phyloP scores from a whole-genome alignment of 1,140 invertebrate species.

The Lasioglossum albipes region DNA sequence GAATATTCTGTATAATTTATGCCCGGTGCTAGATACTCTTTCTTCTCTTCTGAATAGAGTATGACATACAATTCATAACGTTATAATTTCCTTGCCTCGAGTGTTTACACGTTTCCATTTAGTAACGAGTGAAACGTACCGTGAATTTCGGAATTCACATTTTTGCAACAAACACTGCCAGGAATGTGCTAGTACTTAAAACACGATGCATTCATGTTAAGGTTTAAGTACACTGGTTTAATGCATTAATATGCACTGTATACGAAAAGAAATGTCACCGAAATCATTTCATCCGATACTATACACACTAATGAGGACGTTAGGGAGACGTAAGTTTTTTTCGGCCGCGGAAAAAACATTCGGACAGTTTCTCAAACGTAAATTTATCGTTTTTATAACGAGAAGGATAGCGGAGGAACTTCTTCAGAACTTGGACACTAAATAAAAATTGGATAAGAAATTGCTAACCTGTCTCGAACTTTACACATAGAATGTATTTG shows the following conservation, averaged over 20 bases:
- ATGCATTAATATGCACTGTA: neutral
- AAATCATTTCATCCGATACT: neutral
- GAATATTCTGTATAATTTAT: neutral
- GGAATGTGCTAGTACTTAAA: neutral
- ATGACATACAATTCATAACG: conserved; percentile 14
- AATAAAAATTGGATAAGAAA: conserved; percentile 40
- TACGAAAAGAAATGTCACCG: neutral
- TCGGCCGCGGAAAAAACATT: neutral
- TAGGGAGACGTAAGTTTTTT: neutral
- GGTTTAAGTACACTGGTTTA: neutral
- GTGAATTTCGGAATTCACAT: conserved; percentile 27
- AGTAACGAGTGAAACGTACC: conserved; percentile 9
- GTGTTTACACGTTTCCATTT: conserved; percentile 33
- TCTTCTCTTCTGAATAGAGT: conserved; percentile 3
- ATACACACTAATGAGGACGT: too few relatives aligned
- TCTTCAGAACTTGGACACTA: conserved; percentile 23
- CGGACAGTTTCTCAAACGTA: conserved; percentile 15
- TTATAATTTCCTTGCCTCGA: conserved; percentile 22
- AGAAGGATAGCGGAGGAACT: conserved; percentile 2
- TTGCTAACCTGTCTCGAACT: conserved; percentile 35
- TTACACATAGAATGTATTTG: conserved; percentile 37
- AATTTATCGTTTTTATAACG: conserved; percentile 24
- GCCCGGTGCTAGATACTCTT: neutral
- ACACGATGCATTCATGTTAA: neutral
- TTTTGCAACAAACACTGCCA: conserved; percentile 28